Evolutionary conservation across 2,113 vertebrate genomes (phyloP), one percentile per base, ranked within the genome.

Genomic region (Ondatra zibethicus): DNA sequence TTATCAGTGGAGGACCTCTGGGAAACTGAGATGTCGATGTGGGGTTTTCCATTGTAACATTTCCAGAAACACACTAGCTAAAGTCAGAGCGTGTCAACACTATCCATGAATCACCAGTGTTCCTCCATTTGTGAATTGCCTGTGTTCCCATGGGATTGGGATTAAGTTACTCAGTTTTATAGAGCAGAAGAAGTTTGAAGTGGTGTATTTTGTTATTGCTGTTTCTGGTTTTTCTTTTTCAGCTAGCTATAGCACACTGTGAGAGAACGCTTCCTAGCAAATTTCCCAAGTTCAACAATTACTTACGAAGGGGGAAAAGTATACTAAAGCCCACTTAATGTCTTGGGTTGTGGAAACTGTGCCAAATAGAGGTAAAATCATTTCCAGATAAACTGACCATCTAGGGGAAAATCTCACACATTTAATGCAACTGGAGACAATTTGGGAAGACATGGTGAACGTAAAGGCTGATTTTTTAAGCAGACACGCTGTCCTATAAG

Each of bases 371-470:
- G 50, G 63, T 85, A 76, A 92, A 92, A 19, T 70, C 36, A 36
- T 92, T 97, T 97, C 88, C 65, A 89, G 89, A 85, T 80, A 94
- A 88, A 96, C 25, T 93, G 73, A 90, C 75, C 33, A 72, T 63
- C n/a, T 72, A 58, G 88, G 75, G 77, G 36, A 27, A 61, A 94
- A 92, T 95, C 95, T 86, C 92, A 88, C 87, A 92, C 36, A 61
- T 94, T 94, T 95, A 95, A 70, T 95, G 80, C 25, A 94, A 68
- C 78, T 91, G 78, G 55, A 95, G 76, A 65, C 92, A 95, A 89
- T 91, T 96, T 89, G 65, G 95, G 50, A 92, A 95, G 76, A 96
- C 73, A 81, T 52, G 55, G n/a, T 36, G 21, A 95, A 96, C 95
- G 65, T 55, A 92, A 91, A 52, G 72, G 75, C 68, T 93, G 66